Conservation (phyloP, 2,113 vertebrate species). For the Fulmarus glacialis region DNA sequence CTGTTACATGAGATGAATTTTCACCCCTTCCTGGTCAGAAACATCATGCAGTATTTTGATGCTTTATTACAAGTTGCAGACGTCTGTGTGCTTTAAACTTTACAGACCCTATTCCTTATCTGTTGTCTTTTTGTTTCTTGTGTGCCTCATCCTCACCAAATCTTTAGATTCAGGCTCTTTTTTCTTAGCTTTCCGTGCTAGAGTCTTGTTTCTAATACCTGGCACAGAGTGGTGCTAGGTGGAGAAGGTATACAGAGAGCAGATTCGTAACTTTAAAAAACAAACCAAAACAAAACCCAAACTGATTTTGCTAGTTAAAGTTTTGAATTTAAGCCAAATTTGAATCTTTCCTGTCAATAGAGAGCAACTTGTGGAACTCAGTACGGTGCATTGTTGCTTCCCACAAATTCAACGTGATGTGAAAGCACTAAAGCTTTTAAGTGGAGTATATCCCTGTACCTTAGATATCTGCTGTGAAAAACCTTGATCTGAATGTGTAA, state of each 20-base stretch:
- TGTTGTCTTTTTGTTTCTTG: background rate
- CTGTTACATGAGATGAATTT: background rate
- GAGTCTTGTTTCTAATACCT: background rate
- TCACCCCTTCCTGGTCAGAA: background rate
- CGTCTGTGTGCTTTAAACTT: background rate
- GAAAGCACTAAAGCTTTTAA: background rate
- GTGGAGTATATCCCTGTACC: background rate
- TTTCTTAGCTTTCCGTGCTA: background rate
- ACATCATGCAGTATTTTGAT: background rate
- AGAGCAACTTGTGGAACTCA: background rate
- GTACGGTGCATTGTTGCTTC: background rate
- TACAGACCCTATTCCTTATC: background rate
- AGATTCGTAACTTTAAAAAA: background rate
- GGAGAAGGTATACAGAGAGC: background rate
- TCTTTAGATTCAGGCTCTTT: background rate
- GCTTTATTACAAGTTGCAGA: background rate
- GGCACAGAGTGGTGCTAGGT: background rate
- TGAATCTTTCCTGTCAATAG: background rate
- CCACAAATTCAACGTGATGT: background rate
- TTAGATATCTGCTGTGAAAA: background rate
- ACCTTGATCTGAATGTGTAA: rapidly evolving
- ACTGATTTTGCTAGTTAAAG: background rate
- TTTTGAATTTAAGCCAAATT: background rate
- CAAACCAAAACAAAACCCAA: background rate
- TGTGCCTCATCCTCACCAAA: background rate